Evolutionary conservation across 2,113 vertebrate species (phyloP).

Genomic region (Cyanoliseus patagonus): DNA sequence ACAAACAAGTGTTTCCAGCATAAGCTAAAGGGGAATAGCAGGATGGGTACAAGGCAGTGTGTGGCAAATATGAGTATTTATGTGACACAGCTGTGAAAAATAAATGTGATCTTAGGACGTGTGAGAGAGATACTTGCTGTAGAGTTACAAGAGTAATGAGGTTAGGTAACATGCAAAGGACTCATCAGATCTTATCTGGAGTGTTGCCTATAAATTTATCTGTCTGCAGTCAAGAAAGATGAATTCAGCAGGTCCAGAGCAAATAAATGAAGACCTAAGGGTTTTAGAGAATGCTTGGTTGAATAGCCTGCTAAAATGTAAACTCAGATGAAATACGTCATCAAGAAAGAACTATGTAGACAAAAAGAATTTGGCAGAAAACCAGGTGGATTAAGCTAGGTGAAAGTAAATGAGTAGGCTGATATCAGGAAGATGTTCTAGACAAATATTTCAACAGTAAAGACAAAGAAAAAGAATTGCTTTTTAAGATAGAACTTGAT

Average conservation of each 20-base stretch:
- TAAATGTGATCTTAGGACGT: not conserved
- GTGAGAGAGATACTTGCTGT: not conserved
- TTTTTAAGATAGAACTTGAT: not conserved
- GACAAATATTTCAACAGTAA: not conserved
- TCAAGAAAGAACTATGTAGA: not conserved
- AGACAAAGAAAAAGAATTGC: not conserved
- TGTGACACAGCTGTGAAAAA: not conserved
- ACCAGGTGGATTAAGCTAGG: not conserved
- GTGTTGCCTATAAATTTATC: not conserved
- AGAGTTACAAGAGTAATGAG: not conserved
- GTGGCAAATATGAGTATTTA: not conserved
- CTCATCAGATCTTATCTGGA: not conserved
- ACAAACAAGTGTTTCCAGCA: not conserved
- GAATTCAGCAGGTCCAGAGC: not conserved
- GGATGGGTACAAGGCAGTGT: not conserved
- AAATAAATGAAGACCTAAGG: not conserved
- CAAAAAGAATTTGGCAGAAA: slow-evolving; percentile 3
- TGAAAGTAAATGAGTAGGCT: not conserved
- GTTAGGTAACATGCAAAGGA: not conserved
- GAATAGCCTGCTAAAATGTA: not conserved
- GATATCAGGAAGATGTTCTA: not conserved
- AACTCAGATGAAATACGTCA: not conserved
- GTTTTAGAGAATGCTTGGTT: not conserved
- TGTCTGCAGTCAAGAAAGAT: not conserved
- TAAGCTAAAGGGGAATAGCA: not conserved